Base-by-base conservation (phyloP, 2,113 vertebrate genomes). In the Scomber scombrus region DNA sequence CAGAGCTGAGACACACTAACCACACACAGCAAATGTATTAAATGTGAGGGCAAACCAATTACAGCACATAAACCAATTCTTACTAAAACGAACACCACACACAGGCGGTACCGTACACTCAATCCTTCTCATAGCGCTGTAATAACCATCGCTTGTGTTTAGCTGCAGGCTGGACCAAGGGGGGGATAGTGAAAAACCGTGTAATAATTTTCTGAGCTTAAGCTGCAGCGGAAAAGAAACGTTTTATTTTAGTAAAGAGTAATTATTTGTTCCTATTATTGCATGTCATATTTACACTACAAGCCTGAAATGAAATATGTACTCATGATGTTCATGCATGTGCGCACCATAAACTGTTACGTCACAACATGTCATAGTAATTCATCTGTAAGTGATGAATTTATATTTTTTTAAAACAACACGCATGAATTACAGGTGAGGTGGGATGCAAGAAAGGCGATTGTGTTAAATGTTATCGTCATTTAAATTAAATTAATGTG, bases 31-130 rank as follows among this genome's bases (percentile, higher is more conserved):
- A 75, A 62, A 81, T 49, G 71, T 51, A 77, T 68, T 81, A 70
- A 78, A 86, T 40, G n/a, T 11, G 16, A 75, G 84, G 80, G 60
- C 63, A 72, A 86, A 90, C 31, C 81, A 92, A 88, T 90, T 88
- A 88, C 45, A 62, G 63, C 47, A 58, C 18, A 70, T 34, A 81
- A 66, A 74, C 65, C n/a, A 19, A 71, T 68, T 72, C 73, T 71
- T 54, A 43, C 47, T 5, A 64, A 46, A 61, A 67, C 49, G 58
- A 56, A 75, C 52, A 78, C 50, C 43, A 77, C 29, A 64, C 43
- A 26, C 47, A 18, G 50, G 66, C 29, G 19, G 21, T 18, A 54
- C 11, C 16, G 14, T 29, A 54, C 31, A 56, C 65, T 11, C 51
- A 3, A 51, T 55, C 7, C 60, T 52, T 45, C 58, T 72, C 60